These are phyloP conservation scores for Hippocampus guttulatus DNA, from an alignment of 2,113 vertebrate genomes.

Conservation along the genomic window DNA sequence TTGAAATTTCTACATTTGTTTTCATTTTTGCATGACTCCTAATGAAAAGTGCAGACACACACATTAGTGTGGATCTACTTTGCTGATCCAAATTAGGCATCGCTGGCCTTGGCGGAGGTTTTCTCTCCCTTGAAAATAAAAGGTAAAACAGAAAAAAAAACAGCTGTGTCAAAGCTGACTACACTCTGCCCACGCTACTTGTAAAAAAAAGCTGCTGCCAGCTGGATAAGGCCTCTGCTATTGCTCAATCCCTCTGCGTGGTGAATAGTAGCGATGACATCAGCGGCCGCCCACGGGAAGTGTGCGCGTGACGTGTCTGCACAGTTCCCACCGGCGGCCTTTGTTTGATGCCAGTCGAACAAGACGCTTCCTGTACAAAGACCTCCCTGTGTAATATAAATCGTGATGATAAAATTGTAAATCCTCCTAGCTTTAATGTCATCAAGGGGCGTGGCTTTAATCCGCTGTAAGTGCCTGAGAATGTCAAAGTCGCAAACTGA, in stretches of 20 bases:
- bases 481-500: slow-evolving; percentile 11
- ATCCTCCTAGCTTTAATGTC: neutral
- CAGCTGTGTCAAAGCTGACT: slow-evolving; percentile 10
- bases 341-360: slow-evolving; percentile 65
- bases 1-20: neutral
- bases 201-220: slow-evolving; percentile 15
- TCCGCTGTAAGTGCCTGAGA: slow-evolving; percentile 12
- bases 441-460: neutral
- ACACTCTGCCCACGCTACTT: slow-evolving; percentile 10
- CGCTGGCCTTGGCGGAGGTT: neutral
- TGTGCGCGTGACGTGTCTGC: slow-evolving; percentile 56
- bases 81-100: neutral
- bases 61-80: neutral
- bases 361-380: slow-evolving; percentile 74
- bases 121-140: slow-evolving; percentile 34
- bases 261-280: slow-evolving; percentile 77
- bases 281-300: slow-evolving; percentile 81
- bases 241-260: slow-evolving; percentile 73
- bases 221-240: slow-evolving; percentile 67
- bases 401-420: slow-evolving; percentile 57
- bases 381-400: slow-evolving; percentile 72
- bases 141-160: slow-evolving; percentile 2
- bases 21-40: neutral
- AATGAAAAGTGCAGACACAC: neutral
- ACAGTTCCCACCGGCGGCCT: slow-evolving; percentile 56